Evolutionary conservation across 2,113 vertebrate species (phyloP), one percentile per base, ranked within the genome.

Genomic region (Sterrhoptilus dennistouni): DNA sequence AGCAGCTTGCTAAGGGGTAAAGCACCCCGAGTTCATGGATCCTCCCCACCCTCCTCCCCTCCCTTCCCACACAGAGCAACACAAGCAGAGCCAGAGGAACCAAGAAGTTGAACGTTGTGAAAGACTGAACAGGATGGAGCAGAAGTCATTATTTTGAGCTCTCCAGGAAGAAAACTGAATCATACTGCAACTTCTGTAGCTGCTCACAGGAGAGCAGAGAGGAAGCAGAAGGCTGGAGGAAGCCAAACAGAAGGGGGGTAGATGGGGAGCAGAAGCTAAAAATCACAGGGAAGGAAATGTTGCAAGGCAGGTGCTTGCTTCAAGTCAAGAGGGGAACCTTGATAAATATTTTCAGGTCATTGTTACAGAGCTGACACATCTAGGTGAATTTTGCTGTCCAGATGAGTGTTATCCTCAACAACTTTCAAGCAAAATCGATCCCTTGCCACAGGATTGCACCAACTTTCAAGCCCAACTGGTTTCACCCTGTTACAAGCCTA

Each of bases 141-240:
- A 93, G 31, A 88, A 89, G 33, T 68, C 21, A 29, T 82, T 94
- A 91, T 88, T 96, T 65, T 83, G 66, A 90, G 90, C 71, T 70
- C 66, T 70, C 86, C 82, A 94, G 78, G 84, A 95, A 89, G 75
- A 96, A 69, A 90, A 91, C 18, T 63, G 77, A 93, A 95, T 94
- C 91, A 82, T 85, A 33, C 9, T 63, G 68, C 68, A 88, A 83
- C 78, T 96, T 90, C 66, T 95, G 70, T 19, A 70, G 81, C 56
- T 44, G 82, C 66, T 85, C 16, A 77, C 65, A 74, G 45, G 42
- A 50, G 45, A 77, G 71, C 28, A 76, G 82, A 95, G 93, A 93
- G 91, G 94, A 92, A 94, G 90, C 53, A 63, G 66, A 87, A 61
- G 64, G 50, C 42, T 54, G 38, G 49, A 71, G 85, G 89, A 89